Base-by-base conservation (phyloP, 2,888 invertebrate species). In the Erannis defoliaria region DNA sequence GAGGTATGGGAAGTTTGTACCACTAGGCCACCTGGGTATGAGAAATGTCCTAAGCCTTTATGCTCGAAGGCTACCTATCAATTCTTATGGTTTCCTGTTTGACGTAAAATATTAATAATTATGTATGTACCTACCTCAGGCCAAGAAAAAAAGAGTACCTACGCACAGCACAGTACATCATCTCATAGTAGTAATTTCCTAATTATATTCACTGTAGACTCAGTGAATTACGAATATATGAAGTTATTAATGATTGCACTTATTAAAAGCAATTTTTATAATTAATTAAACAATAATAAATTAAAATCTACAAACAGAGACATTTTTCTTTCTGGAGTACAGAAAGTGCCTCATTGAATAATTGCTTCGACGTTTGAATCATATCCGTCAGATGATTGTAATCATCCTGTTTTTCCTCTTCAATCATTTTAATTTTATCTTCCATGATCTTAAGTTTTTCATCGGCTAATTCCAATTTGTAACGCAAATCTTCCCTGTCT, bases 391-490 rank as follows among this genome's bases (percentile, higher is more conserved):
- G 94, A 78, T 90, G 85, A 38, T 84, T 81, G 38, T 93, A 89
- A 83, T 96, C 95, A 18, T 93, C 86, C 55, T 91, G 92, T 74
- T 95, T 94, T 74, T 96, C 96, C 66, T 94, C 94, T 70, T 94
- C 94, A 31, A 95, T 90, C 78, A 95, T 94, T 73, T 94, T 94
- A 37, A 96, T 78, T 76, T 94, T 93, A 40, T 94, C 94, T 76
- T 94, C 94, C 77, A 96, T 84, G 16, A 95, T 94, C 77, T 95
- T 94, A 40, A 95, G 89, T 72, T 95, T 95, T 81, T 96, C 96
- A 73, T 95, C 94, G 0, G 95, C 93, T 55, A 96, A 81, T 76
- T 95, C 95, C 55, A 96, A 78, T 74, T 87, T 93, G 67, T 80
- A 92, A 76, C 84, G 89, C 9, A 93, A 72, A 55, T 88, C 90